Conservation (phyloP, 2,888 invertebrate genomes). For the Leucophora obtusa region DNA sequence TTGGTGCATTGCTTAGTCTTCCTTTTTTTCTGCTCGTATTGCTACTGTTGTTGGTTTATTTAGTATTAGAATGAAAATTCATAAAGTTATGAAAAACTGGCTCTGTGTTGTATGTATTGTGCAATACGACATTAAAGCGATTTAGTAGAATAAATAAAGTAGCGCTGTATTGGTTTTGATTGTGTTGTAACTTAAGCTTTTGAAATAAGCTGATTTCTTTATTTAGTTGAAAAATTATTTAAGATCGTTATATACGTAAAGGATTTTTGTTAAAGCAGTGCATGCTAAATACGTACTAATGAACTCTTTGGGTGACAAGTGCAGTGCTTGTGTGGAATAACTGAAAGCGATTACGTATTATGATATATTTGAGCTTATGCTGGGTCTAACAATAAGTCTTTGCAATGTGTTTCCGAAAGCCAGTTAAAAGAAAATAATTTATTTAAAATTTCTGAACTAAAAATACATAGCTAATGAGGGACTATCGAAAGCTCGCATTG, state of each 20-base stretch:
- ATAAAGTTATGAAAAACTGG: constrained; percentile 4
- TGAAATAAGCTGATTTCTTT: constrained; percentile 50
- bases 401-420: too few relatives aligned
- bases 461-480: too few relatives aligned
- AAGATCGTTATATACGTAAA: constrained; percentile 31
- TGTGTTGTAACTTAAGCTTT: constrained; percentile 32
- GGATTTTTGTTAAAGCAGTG: constrained; percentile 19
- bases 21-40: constrained; percentile 10
- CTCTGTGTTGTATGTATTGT: neutral
- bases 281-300: neutral
- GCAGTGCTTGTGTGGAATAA: too few relatives aligned
- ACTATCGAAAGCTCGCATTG: too few relatives aligned
- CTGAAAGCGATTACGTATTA: too few relatives aligned
- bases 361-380: too few relatives aligned
- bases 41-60: neutral
- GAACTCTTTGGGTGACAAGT: too few relatives aligned
- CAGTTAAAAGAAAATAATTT: too few relatives aligned
- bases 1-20: constrained; percentile 34
- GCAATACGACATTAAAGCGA: constrained; percentile 12
- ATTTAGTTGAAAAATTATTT: constrained; percentile 40
- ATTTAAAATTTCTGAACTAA: too few relatives aligned
- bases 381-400: too few relatives aligned
- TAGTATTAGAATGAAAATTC: constrained; percentile 6
- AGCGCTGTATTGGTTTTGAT: constrained; percentile 29
- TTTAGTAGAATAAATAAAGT: neutral